Evolutionary conservation across 2,797 vertebrate species (phyloP), one percentile per base, ranked within the genome.

Genomic region (Myoxocephalus aenaeus): DNA sequence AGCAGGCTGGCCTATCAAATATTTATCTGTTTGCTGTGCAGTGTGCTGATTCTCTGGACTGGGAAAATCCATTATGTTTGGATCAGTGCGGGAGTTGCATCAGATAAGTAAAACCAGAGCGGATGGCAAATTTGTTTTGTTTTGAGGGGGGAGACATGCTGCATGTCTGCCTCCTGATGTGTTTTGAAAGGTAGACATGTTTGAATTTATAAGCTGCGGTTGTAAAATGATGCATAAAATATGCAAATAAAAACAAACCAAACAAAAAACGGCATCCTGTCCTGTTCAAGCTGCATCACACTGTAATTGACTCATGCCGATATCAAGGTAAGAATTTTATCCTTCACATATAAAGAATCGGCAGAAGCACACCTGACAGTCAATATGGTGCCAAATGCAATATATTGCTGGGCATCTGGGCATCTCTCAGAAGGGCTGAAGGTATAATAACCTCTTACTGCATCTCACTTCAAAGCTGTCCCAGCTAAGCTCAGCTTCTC

Each of bases 1-100:
- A 87, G 87, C 87, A 77, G 80, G 81, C 72, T 83, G 70, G 88
- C 73, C 70, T 77, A 93, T 93, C 89, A 92, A 93, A 93, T 91
- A 93, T 90, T 91, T 90, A 95, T 94, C 86, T 90, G 76, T 94
- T 93, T 91, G 80, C 77, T 83, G 79, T 80, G 85, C 76, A 78
- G 44, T 62, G 79, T 64, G 67, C 83, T 82, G 80, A 83, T 84
- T 88, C 76, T 85, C 69, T 84, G 80, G 83, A 88, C 69, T 82
- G 77, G 86, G 87, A 79, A 88, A 87, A 81, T 71, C 75, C 63
- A 76, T 90, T 84, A 82, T 82, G 85, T 90, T 86, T 86, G 77
- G 79, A 88, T 90, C 69, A 82, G 71, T 69, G 74, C 29, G 13
- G 44, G 58, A 84, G 84, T 80, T 82, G 77, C 57, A 78, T 84